Conservation (phyloP, 1,140 invertebrate genomes). For the Eurosta solidaginis region DNA sequence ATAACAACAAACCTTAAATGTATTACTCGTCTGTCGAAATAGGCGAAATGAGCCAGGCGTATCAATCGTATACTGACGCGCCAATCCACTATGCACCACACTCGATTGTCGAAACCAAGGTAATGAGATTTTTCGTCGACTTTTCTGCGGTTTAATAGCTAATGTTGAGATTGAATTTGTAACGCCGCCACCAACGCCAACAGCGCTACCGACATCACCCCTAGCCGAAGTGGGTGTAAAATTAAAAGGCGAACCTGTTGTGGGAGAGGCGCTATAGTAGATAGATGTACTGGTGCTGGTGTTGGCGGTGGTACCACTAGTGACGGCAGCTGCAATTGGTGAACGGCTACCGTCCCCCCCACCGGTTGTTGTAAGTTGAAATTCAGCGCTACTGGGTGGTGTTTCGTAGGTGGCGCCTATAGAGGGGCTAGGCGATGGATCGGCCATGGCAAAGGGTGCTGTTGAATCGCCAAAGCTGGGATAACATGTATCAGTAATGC, state of each 20-base stretch:
- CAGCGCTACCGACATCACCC: conserved; percentile 57
- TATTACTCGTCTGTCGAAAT: conserved; percentile 54
- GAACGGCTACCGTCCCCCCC: conserved; percentile 34
- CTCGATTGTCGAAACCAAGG: conserved; percentile 86
- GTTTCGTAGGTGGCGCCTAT: conserved; percentile 41
- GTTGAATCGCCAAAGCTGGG: conserved; percentile 33
- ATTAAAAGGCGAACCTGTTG: conserved; percentile 49
- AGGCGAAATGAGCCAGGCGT: conserved; percentile 77
- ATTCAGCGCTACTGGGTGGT: not conserved
- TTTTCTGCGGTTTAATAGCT: conserved; percentile 66
- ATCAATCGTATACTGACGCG: conserved; percentile 87
- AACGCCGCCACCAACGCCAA: not conserved
- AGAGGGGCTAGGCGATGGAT: conserved; percentile 52
- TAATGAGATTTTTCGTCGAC: conserved; percentile 81
- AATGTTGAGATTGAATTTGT: conserved; percentile 15
- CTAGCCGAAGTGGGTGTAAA: conserved; percentile 37
- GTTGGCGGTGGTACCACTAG: not conserved
- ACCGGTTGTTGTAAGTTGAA: not conserved
- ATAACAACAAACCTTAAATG: conserved; percentile 62
- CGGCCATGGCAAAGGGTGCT: conserved; percentile 38
- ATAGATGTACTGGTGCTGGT: not conserved
- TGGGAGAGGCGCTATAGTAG: conserved; percentile 35
- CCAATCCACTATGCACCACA: conserved; percentile 71
- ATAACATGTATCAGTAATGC: conserved; percentile 39
- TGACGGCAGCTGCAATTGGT: conserved; percentile 38